Base-by-base conservation (phyloP, 30 jellyfish, hydroid and myxozoan genomes). In the Nemopilema nomurai region DNA sequence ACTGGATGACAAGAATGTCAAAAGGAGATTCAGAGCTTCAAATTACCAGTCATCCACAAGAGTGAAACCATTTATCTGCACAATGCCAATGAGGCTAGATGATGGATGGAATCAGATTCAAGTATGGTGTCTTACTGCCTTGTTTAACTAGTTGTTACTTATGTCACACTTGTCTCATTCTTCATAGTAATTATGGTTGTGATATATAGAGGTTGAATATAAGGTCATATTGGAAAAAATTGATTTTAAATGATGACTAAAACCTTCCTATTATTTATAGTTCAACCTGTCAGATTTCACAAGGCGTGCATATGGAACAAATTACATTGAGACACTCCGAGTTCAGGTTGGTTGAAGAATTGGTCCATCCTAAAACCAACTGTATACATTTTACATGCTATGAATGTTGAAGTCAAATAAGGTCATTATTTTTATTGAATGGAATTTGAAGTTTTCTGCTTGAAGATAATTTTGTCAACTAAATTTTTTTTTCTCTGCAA, bases 61-160 rank as follows among this genome's bases (percentile, higher is more conserved):
- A 67, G 98, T 95, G 51, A 95, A 95, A 90, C 99, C 99, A 63
- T 95, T 90, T 67, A 95, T 95, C 31, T 95, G 99, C 73, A 95
- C 99, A 52, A 90, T 95, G 98, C 99, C 99, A 26, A 90, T 95
- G 98, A 86, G 89, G 71, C 79, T 95, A 51, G 98, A 95, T 81
- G 99, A 95, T 83, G 99, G 99, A 49, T 95, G 99, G 99, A 95
- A 95, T 62, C 99, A 95, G 73, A 95, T 95, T 31, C 99, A 95
- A 95, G 99, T 94, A 79, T 6, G 73, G 51, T 0, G 9, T 8
- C 1, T 33, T 30, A 17, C 33, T 28, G 21, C 23, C 49, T 49
- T n/a, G n/a, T n/a, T 75, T 75, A 70, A 3, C 41, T 32, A 22
- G 4, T 51, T 9, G 41, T 17, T 51, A 50, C 6, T 18, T 4